These are phyloP conservation scores for Xiphias gladius DNA, from an alignment of 2,113 vertebrate species.

Conservation along the genomic window DNA sequence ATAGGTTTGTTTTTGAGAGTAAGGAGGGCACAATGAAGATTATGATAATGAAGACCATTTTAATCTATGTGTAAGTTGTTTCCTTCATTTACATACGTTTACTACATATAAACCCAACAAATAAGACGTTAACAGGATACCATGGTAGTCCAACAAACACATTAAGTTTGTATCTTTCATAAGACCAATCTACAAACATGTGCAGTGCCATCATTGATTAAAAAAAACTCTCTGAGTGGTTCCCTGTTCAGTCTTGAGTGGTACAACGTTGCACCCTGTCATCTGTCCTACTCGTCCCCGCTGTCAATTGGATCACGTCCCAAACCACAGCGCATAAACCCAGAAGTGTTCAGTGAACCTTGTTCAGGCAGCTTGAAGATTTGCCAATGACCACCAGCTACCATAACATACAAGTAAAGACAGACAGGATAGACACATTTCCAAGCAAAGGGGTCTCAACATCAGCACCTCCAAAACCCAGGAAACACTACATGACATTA, in stretches of 20 bases:
- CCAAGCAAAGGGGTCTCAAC: background rate
- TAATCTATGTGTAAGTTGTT: background rate
- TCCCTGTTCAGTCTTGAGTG: background rate
- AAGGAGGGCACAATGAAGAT: background rate
- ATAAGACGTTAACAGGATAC: background rate
- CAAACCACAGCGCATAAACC: slow-evolving; percentile 5
- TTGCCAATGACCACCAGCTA: background rate
- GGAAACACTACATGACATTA: too few relatives aligned
- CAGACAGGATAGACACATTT: background rate
- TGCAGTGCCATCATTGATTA: too few relatives aligned
- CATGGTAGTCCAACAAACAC: background rate
- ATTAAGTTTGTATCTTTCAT: too few relatives aligned
- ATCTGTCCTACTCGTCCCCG: background rate
- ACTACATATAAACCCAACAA: background rate
- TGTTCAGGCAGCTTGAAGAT: background rate
- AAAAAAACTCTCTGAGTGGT: background rate
- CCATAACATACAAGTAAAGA: slow-evolving; percentile 3
- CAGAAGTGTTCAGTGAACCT: background rate
- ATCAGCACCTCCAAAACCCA: background rate
- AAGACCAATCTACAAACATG: too few relatives aligned
- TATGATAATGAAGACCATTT: background rate
- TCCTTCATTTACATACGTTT: background rate
- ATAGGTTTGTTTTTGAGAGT: background rate
- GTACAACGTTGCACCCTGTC: background rate
- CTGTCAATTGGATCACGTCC: background rate